Evolutionary conservation across 2,797 vertebrate species (phyloP).

Genomic region (Gymnodraco acuticeps): DNA sequence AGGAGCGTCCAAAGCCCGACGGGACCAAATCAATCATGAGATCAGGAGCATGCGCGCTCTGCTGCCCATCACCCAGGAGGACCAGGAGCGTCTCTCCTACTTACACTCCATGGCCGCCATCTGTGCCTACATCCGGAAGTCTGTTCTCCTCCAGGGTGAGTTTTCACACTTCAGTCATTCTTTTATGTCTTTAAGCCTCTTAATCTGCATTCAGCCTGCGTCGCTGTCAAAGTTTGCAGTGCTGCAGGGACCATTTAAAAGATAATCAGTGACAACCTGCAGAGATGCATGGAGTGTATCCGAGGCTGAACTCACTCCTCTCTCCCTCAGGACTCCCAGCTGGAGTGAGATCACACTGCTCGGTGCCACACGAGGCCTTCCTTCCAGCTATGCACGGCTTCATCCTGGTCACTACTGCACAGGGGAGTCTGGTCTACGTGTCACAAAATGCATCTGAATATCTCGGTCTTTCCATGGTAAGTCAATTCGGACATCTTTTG

Average conservation of each 20-base stretch:
- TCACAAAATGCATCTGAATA: slow-evolving; percentile 88
- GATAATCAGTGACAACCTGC: slow-evolving; percentile 30
- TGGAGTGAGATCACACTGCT: slow-evolving; percentile 17
- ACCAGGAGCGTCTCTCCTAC: slow-evolving; percentile 90
- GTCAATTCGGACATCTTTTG: slow-evolving; percentile 27
- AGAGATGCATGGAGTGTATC: slow-evolving; percentile 28
- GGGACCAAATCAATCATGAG: slow-evolving; percentile 90
- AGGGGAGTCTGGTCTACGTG: slow-evolving; percentile 87
- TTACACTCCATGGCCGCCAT: slow-evolving; percentile 91
- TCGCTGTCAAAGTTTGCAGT: slow-evolving; percentile 21
- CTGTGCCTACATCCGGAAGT: slow-evolving; percentile 86
- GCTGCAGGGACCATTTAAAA: slow-evolving; percentile 19
- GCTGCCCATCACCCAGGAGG: slow-evolving; percentile 82
- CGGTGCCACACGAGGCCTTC: slow-evolving; percentile 75
- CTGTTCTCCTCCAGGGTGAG: slow-evolving; percentile 77
- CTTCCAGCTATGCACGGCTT: slow-evolving; percentile 88
- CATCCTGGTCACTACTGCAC: slow-evolving; percentile 81
- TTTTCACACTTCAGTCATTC: slow-evolving; percentile 10
- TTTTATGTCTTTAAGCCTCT: slow-evolving; percentile 23
- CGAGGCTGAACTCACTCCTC: slow-evolving; percentile 35
- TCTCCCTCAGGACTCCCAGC: slow-evolving; percentile 61
- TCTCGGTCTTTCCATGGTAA: slow-evolving; percentile 89
- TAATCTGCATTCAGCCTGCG: slow-evolving; percentile 24
- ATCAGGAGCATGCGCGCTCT: slow-evolving; percentile 88
- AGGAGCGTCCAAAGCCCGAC: slow-evolving; percentile 90